Evolutionary conservation across 2,888 invertebrate genomes (phyloP).

Genomic region (Hoplodrina blanda): DNA sequence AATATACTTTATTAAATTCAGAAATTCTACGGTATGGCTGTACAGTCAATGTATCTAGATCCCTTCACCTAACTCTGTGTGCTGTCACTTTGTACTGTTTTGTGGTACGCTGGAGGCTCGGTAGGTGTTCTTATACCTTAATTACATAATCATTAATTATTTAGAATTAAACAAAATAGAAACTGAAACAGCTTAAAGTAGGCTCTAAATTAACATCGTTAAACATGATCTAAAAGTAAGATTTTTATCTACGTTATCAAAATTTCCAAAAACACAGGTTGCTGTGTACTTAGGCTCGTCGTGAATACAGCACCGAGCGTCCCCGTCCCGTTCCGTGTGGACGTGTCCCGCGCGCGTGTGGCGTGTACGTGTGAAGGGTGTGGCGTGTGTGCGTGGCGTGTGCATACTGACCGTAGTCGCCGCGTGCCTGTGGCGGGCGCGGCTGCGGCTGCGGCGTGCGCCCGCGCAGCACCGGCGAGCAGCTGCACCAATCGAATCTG

Average conservation of each 20-base stretch:
- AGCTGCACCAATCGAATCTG: slow-evolving; percentile 90
- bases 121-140: slow-evolving; percentile 11
- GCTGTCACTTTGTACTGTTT: slow-evolving; percentile 60
- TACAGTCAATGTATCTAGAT: slow-evolving; percentile 45
- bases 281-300: not conserved
- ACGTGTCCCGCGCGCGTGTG: slow-evolving; percentile 27
- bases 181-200: not conserved
- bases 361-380: slow-evolving; percentile 33
- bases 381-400: slow-evolving; percentile 34
- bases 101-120: slow-evolving; percentile 52
- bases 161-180: not conserved
- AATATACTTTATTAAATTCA: slow-evolving; percentile 13
- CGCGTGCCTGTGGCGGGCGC: slow-evolving; percentile 93
- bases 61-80: slow-evolving; percentile 71
- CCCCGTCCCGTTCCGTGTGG: slow-evolving; percentile 44
- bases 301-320: slow-evolving; percentile 48
- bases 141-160: not conserved
- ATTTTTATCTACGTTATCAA: not conserved
- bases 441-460: slow-evolving; percentile 88
- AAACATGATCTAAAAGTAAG: slow-evolving; percentile 4
- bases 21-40: slow-evolving; percentile 19
- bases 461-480: slow-evolving; percentile 94
- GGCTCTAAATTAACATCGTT: not conserved
- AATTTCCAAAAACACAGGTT: not conserved
- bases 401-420: slow-evolving; percentile 96